Conservation (phyloP, 2,113 vertebrate species). For the Onychorhynchus coronatus region DNA sequence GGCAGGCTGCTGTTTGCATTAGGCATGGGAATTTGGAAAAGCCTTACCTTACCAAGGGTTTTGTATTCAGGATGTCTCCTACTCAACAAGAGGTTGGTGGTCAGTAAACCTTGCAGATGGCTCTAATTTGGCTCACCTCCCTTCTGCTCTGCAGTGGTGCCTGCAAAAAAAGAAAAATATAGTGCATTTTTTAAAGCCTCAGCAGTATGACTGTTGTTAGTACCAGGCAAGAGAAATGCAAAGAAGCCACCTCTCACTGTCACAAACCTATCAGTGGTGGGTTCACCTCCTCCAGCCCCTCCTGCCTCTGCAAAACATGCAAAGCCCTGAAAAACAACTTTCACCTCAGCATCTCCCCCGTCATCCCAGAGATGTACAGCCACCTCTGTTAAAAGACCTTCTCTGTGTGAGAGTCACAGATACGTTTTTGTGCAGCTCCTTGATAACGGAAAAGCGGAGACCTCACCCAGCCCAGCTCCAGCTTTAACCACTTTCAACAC, state of each 20-base stretch:
- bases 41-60: background rate
- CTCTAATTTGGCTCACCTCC: background rate
- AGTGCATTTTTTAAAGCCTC: background rate
- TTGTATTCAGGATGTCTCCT: background rate
- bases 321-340: accelerated
- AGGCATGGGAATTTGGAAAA: background rate
- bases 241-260: background rate
- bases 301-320: accelerated
- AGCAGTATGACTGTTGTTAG: accelerated
- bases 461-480: background rate
- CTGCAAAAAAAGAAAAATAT: background rate
- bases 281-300: background rate
- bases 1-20: background rate
- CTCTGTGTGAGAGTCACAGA: accelerated
- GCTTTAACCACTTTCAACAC: background rate
- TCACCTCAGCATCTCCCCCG: background rate
- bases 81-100: background rate
- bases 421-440: background rate
- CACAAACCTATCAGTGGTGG: too few species aligned
- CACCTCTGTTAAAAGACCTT: accelerated
- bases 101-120: background rate
- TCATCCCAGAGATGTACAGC: background rate
- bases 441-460: accelerated
- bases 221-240: background rate
- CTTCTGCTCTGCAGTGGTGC: accelerated